phyloP scores from a whole-genome alignment of 64 coral and sea anemone species.

The Montipora foliosa region DNA sequence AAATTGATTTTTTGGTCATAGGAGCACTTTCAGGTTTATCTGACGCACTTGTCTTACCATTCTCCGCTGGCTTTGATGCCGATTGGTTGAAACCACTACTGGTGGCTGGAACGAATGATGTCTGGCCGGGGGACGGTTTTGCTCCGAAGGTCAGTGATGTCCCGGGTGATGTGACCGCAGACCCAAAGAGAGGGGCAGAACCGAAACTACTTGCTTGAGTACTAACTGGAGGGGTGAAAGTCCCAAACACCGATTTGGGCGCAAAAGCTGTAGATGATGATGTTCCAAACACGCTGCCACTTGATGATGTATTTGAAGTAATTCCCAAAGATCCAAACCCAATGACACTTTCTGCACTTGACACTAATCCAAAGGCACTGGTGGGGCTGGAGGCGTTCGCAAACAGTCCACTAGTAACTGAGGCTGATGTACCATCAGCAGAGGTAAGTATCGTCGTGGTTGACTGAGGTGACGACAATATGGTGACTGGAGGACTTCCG shows the following conservation, averaged over 20 bases:
- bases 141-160: constrained; percentile 11
- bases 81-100: constrained; percentile 16
- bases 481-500: neutral
- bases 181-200: neutral
- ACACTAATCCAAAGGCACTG: constrained; percentile 25
- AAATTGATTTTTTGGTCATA: no score
- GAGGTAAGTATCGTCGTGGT: neutral
- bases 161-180: neutral
- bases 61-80: constrained; percentile 30
- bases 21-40: no score
- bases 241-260: neutral
- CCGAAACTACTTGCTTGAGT: constrained; percentile 38
- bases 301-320: neutral
- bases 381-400: neutral
- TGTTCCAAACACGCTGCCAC: constrained; percentile 16
- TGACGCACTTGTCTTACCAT: neutral
- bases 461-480: neutral
- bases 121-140: constrained; percentile 34
- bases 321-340: neutral
- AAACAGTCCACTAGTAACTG: constrained; percentile 20
- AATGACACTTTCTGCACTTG: neutral
- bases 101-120: constrained; percentile 31
- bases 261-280: constrained; percentile 5
- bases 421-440: neutral
- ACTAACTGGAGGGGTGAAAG: constrained; percentile 2